Evolutionary conservation across 2,888 invertebrate genomes (phyloP).

Genomic region (Synergus japonicus): DNA sequence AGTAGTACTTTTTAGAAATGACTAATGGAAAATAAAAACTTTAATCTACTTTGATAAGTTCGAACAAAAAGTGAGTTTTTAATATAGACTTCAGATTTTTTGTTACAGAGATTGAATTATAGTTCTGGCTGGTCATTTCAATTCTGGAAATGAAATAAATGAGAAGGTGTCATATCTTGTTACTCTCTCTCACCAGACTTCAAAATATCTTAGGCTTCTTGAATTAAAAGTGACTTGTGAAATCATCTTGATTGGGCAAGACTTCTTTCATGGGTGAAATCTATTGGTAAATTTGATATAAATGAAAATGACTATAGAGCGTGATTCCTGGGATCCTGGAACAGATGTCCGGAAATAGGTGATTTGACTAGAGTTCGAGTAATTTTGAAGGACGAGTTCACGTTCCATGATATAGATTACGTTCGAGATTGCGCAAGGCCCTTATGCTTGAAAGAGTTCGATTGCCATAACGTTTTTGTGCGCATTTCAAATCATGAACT

Average conservation of each 20-base stretch:
- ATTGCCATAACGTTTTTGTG: background rate
- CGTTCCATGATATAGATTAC: slow-evolving; percentile 25
- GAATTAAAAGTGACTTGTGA: no score
- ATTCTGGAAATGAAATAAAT: no score
- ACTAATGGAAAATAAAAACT: no score
- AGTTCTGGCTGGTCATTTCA: no score
- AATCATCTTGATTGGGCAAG: no score
- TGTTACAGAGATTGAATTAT: no score
- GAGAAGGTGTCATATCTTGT: no score
- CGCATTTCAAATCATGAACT: slow-evolving; percentile 34
- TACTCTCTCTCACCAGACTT: no score
- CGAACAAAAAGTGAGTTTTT: no score
- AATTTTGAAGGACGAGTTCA: slow-evolving; percentile 41
- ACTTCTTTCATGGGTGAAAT: background rate
- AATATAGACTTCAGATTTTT: no score
- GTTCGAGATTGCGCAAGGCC: slow-evolving; percentile 23
- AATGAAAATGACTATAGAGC: slow-evolving; percentile 10
- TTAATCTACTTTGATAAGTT: no score
- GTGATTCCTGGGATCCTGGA: slow-evolving; percentile 34
- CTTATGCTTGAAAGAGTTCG: slow-evolving; percentile 15
- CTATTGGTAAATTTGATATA: slow-evolving; percentile 5
- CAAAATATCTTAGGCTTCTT: background rate
- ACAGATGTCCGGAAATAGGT: slow-evolving; percentile 31
- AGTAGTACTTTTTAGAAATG: no score
- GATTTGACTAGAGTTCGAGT: slow-evolving; percentile 26